phyloP scores from a whole-genome alignment of 2,113 vertebrate genomes.

The Pseudorhombus dupliciocellatus region DNA sequence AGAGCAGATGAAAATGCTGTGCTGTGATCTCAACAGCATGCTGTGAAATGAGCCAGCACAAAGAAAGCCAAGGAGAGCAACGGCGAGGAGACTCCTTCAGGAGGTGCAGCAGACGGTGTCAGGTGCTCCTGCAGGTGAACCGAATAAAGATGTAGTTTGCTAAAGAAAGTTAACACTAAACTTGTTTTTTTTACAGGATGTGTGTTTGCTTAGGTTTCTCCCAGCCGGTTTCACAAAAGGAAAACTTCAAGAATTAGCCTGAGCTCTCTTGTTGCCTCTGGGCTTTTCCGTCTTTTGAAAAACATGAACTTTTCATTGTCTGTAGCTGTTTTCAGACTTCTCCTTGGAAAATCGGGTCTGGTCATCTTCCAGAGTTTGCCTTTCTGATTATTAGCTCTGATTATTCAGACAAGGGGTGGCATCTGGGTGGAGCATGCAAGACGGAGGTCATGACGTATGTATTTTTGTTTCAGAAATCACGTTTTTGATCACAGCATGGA shows the following conservation, averaged over 20 bases:
- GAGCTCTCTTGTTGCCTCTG: constrained; percentile 11
- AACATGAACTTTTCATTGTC: constrained; percentile 22
- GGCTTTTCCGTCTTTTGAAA: constrained; percentile 6
- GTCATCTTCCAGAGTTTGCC: not conserved
- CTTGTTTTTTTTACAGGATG: constrained; percentile 6
- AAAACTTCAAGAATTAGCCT: constrained; percentile 1
- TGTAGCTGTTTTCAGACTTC: no score
- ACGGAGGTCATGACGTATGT: not conserved
- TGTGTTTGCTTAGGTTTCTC: constrained; percentile 11
- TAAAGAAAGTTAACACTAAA: not conserved
- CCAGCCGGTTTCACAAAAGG: not conserved
- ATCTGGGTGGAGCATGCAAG: not conserved
- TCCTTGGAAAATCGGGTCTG: not conserved
- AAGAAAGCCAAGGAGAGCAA: constrained; percentile 9
- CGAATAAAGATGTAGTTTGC: not conserved
- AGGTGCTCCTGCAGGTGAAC: constrained; percentile 1
- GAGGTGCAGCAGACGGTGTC: not conserved
- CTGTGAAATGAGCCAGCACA: constrained; percentile 19
- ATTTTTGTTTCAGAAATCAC: not conserved
- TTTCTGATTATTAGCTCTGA: no score
- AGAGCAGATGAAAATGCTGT: constrained; percentile 2
- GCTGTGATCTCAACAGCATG: constrained; percentile 25
- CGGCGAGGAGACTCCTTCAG: constrained; percentile 5
- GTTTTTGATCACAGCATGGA: not conserved
- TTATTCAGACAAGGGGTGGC: no score